A percentile compares a stretch with the other conserved stretches of the same genome.
These are phyloP conservation scores for Euwallacea similis DNA, from an alignment of 1,140 invertebrate species.

Conservation along the genomic window DNA sequence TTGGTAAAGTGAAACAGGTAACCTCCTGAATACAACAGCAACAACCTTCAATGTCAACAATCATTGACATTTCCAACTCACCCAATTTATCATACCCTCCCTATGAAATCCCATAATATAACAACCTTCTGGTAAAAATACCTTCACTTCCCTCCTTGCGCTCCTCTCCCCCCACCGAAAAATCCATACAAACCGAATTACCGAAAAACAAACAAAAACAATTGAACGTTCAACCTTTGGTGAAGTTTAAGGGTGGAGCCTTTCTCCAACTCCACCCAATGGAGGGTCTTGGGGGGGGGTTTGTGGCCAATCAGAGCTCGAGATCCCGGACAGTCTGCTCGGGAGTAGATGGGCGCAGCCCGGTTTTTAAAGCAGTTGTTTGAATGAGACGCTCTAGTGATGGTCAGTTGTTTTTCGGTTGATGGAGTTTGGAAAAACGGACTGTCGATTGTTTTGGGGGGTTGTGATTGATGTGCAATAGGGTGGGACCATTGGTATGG, in stretches of 20 bases:
- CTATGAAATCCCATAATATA: no score
- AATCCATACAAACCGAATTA: conserved; percentile 38
- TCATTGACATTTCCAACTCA: no score
- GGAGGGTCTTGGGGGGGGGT: not conserved
- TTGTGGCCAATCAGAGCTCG: conserved; percentile 12
- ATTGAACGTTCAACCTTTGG: conserved; percentile 22
- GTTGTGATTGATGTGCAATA: conserved; percentile 1
- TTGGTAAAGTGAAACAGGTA: no score
- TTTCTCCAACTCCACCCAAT: not conserved
- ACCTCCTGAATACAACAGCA: no score
- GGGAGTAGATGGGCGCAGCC: conserved; percentile 15
- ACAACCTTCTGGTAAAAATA: not conserved
- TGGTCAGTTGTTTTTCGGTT: not conserved
- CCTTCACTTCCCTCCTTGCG: conserved; percentile 7
- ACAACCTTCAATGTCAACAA: no score
- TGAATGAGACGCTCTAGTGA: conserved; percentile 10
- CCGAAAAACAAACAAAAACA: conserved; percentile 37
- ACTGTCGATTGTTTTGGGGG: not conserved
- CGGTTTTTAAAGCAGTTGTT: conserved; percentile 29
- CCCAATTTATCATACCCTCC: no score
- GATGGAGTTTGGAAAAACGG: not conserved
- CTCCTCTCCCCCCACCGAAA: conserved; percentile 2
- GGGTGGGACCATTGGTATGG: conserved; percentile 16
- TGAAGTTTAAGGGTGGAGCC: not conserved
- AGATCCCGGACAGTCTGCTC: conserved; percentile 16